Evolutionary conservation across 92 coral and sea anemone species (phyloP).

Genomic region (Epizoanthus illoricatus): DNA sequence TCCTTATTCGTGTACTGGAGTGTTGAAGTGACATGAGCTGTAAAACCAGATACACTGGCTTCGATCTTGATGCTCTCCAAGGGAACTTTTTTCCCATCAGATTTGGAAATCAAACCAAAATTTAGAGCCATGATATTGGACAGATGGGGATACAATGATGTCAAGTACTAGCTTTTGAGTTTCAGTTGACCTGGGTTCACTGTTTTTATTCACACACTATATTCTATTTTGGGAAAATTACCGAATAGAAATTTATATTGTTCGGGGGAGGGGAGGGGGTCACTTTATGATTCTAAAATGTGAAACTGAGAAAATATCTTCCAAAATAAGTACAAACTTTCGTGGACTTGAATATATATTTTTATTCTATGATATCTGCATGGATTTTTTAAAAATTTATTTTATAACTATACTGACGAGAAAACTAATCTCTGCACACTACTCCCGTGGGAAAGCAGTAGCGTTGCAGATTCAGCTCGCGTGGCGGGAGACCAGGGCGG

Average conservation of each 20-base stretch:
- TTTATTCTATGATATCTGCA: no score
- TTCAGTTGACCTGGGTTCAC: background rate
- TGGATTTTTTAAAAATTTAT: no score
- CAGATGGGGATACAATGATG: background rate
- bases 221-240: slow-evolving; percentile 7
- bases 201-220: background rate
- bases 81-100: slow-evolving; percentile 29
- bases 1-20: slow-evolving; percentile 44
- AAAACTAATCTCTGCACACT: no score
- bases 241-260: background rate
- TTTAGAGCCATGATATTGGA: background rate
- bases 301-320: no score
- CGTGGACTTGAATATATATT: no score
- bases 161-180: background rate
- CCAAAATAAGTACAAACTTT: no score
- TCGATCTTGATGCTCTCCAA: slow-evolving; percentile 35
- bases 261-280: no score
- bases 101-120: slow-evolving; percentile 4
- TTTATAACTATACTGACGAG: no score
- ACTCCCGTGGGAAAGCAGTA: no score
- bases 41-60: slow-evolving; percentile 41
- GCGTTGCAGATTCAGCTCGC: no score
- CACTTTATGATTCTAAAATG: no score
- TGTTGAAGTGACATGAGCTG: slow-evolving; percentile 40
- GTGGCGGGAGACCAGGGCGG: no score